Conservation (phyloP, 1,140 invertebrate genomes). For the Drosophila jambulina region DNA sequence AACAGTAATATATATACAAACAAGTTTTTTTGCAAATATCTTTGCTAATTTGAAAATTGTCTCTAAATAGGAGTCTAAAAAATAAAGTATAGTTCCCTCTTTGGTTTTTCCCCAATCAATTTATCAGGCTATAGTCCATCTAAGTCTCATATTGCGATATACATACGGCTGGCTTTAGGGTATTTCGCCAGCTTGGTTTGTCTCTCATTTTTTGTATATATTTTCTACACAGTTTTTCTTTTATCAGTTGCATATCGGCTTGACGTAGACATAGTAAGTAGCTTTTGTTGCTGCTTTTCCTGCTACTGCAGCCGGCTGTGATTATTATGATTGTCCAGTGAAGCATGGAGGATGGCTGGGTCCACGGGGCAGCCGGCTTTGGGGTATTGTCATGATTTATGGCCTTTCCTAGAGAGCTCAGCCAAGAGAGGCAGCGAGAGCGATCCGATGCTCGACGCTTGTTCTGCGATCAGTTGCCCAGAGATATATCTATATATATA, state of each 20-base stretch:
- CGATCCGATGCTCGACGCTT: conserved; percentile 54
- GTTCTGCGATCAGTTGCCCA: conserved; percentile 63
- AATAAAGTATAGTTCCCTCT: no score
- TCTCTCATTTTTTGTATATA: conserved; percentile 61
- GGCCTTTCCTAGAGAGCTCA: conserved; percentile 57
- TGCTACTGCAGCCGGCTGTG: conserved; percentile 65
- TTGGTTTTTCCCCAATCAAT: no score
- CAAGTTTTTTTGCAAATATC: no score
- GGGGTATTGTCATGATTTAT: conserved; percentile 73
- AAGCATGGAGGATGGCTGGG: conserved; percentile 74
- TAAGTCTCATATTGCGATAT: background rate
- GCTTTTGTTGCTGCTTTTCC: conserved; percentile 78
- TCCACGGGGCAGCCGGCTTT: conserved; percentile 50
- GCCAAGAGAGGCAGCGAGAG: conserved; percentile 33
- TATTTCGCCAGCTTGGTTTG: conserved; percentile 45
- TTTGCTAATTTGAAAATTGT: no score
- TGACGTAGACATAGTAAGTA: conserved; percentile 82
- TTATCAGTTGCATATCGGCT: conserved; percentile 80
- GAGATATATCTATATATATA: conserved; percentile 61
- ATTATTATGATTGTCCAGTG: conserved; percentile 83
- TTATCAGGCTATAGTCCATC: background rate
- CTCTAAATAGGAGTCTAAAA: no score
- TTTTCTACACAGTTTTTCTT: conserved; percentile 70
- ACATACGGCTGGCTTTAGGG: background rate
- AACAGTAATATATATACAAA: no score